Evolutionary conservation across 2,888 invertebrate genomes (phyloP), one percentile per base, ranked within the genome.

Genomic region (Napeogenes inachia): DNA sequence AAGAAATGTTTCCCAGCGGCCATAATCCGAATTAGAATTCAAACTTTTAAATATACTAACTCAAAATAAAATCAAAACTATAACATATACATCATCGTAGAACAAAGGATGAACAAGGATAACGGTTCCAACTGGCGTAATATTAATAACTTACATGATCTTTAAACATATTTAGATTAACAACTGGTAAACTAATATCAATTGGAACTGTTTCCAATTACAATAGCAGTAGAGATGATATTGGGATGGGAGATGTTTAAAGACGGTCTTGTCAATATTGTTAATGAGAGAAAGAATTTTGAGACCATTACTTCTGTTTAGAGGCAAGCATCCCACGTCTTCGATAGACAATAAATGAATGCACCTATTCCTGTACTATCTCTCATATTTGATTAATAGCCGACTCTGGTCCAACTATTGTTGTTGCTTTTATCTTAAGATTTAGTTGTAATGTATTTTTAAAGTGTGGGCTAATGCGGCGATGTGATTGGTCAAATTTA

Each of bases 391-490:
- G 87, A 88, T 87, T 86, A 85, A 88, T 87, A 75, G 81, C 75
- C 65, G 70, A 75, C 73, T 71, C 76, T 60, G 61, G 66, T 63
- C 61, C 68, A 62, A 72, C 77, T 74, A 81, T 80, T 81, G 75
- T 79, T 80, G 74, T 76, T 74, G 67, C 66, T 75, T 76, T 79
- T 85, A 85, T 84, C 81, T 78, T 68, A 74, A 81, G 82, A 87
- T 87, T 84, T 84, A 82, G 84, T 77, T 84, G 84, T 85, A 84
- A 86, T 82, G 82, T 78, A 76, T 75, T 78, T 82, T 79, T 83
- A 84, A 82, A 80, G 74, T 72, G 72, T 70, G 55, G 47, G 45
- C 59, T 68, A 65, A 66, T 61, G 60, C 57, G 57, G 45, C 55
- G 59, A 13, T 10, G 33, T 30, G 50, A 32, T 60, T 45, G 57